Base-by-base conservation (phyloP, 2,888 invertebrate species). In the Cenopis cana region DNA sequence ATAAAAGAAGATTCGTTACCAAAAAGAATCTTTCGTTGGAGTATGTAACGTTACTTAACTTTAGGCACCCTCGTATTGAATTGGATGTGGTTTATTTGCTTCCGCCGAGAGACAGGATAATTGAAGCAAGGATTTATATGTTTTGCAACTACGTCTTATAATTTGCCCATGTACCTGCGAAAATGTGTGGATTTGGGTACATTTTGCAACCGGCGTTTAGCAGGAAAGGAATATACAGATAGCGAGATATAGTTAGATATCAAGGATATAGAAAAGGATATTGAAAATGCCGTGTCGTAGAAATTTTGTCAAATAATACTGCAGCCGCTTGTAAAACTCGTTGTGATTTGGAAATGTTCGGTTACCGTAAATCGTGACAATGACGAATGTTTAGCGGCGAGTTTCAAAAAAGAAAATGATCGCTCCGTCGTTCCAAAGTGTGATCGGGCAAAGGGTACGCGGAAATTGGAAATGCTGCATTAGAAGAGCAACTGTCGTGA, bases 391-490 rank as follows among this genome's bases (percentile, higher is more conserved):
- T 80, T 52, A 73, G 54, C 60, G 59, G 59, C 9, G 61, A 72
- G 60, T 50, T 65, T 69, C 41, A 24, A 71, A 71, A 71, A 49
- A 67, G 84, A 84, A 87, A 90, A 90, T 89, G 90, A 89, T 83
- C 82, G 85, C 83, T 82, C 80, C 81, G 79, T 76, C 79, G 74
- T 76, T 79, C 79, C 77, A 79, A 80, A 78, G 78, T 76, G 75
- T 70, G 76, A 77, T 78, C 76, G 76, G 75, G 78, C 77, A 76
- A 78, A 75, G 78, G 71, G 68, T 75, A 77, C 74, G 76, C 87
- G 91, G 91, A 91, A 92, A 92, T 93, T 91, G 92, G 89, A 90
- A 91, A 87, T 82, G 86, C 80, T 84, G 84, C 87, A 89, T 90
- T 90, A 90, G 87, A 78, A 78, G 80, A 81, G 81, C 81, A 82